Evolutionary conservation across 1,140 invertebrate genomes (phyloP).

Genomic region (Cepaea nemoralis): DNA sequence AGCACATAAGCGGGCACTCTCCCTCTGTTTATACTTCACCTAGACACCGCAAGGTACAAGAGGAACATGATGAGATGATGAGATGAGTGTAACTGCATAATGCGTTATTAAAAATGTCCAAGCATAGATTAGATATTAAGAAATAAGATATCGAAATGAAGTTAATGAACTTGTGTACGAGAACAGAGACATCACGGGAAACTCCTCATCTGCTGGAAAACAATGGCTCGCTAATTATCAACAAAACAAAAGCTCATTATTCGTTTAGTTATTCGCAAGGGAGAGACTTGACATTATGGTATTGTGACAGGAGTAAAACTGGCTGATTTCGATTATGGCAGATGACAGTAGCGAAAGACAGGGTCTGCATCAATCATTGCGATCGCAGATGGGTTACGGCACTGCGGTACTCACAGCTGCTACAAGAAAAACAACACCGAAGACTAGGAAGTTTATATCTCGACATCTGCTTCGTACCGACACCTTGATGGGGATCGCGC

Average conservation of each 20-base stretch:
- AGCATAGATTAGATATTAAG: neutral
- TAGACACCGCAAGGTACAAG: too few species aligned
- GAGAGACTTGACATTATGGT: neutral
- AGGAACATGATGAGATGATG: too few species aligned
- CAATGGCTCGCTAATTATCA: neutral
- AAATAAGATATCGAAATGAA: neutral
- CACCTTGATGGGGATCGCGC: slow-evolving; percentile 18
- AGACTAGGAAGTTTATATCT: slow-evolving; percentile 18
- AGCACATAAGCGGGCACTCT: too few species aligned
- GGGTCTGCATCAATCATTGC: neutral
- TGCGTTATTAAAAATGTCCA: too few species aligned
- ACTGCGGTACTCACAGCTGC: neutral
- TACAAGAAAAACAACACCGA: neutral
- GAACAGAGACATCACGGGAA: neutral
- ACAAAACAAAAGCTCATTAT: too few species aligned
- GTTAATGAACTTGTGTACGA: neutral
- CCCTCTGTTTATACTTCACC: too few species aligned
- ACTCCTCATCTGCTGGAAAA: neutral
- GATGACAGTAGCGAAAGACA: slow-evolving; percentile 8
- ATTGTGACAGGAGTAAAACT: neutral
- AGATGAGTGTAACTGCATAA: too few species aligned
- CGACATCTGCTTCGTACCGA: neutral
- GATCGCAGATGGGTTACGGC: slow-evolving; percentile 20
- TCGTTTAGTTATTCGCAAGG: too few species aligned
- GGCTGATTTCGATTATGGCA: neutral